These are phyloP conservation scores for Dendroctonus valens DNA, from an alignment of 1,140 invertebrate species.

Conservation along the genomic window DNA sequence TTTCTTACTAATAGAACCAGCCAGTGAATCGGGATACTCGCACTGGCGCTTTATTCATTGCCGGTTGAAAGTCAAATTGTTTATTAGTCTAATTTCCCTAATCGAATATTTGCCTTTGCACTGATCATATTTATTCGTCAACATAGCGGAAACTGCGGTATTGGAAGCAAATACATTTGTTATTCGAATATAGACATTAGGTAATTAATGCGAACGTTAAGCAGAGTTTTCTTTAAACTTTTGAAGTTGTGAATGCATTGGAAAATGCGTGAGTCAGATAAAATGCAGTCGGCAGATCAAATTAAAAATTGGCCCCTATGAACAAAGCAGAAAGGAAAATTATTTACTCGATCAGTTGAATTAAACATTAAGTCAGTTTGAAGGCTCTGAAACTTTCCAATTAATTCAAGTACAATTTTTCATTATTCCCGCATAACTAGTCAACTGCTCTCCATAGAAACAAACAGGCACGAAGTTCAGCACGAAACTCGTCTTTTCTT, in stretches of 20 bases:
- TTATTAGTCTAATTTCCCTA: not conserved
- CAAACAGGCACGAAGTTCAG: no score
- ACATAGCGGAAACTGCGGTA: conserved; percentile 1
- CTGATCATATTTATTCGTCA: conserved; percentile 2
- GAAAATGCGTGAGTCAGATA: not conserved
- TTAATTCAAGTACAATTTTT: not conserved
- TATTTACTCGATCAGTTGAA: not conserved
- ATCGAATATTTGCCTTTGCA: conserved; percentile 9
- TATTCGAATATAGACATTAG: not conserved
- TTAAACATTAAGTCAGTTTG: no score
- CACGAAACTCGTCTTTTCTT: not conserved
- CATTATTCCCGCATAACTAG: not conserved
- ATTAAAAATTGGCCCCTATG: not conserved
- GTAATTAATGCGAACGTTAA: not conserved
- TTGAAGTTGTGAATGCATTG: not conserved
- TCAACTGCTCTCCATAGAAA: not conserved
- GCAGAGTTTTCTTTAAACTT: not conserved
- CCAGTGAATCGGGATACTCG: no score
- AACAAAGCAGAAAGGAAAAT: conserved; percentile 1
- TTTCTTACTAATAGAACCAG: no score
- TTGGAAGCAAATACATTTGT: not conserved
- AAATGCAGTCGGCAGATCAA: no score
- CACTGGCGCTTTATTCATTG: no score
- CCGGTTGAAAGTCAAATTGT: no score
- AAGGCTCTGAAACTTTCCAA: no score